Conservation (phyloP, 2,797 vertebrate genomes). For the Xyrichtys novacula region DNA sequence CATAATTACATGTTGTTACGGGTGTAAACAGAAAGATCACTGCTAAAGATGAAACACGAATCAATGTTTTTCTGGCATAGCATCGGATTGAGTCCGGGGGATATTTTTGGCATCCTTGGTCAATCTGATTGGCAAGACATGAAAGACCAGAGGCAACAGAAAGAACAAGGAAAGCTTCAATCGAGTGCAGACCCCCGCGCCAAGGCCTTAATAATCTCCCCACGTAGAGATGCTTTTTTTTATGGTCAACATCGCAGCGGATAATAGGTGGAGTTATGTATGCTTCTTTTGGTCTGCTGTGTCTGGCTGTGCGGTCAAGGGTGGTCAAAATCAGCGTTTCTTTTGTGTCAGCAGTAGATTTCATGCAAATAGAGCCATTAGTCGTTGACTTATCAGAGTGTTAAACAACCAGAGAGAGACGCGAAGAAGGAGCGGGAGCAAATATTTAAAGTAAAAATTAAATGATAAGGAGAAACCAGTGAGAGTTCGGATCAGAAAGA, state of each 20-base stretch:
- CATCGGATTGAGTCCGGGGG: constrained; percentile 31
- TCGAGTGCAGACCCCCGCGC: constrained; percentile 36
- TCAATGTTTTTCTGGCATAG: constrained; percentile 29
- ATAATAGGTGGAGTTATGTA: constrained; percentile 20
- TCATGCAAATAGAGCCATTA: constrained; percentile 34
- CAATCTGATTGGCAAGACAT: constrained; percentile 65
- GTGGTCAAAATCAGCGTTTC: constrained; percentile 10
- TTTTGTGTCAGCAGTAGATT: background rate
- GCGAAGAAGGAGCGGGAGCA: background rate
- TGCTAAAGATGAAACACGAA: constrained; percentile 44
- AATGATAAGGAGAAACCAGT: background rate
- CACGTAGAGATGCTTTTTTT: constrained; percentile 45
- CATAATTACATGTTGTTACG: constrained; percentile 12
- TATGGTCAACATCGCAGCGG: constrained; percentile 16
- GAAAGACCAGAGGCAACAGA: constrained; percentile 49
- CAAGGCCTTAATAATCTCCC: constrained; percentile 63
- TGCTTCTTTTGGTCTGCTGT: constrained; percentile 7
- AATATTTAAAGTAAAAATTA: background rate
- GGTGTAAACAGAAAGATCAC: constrained; percentile 11
- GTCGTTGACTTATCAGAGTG: background rate
- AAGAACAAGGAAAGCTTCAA: constrained; percentile 39
- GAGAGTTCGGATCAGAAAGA: background rate
- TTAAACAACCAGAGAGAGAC: constrained; percentile 1
- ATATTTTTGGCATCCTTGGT: constrained; percentile 56
- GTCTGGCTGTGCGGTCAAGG: background rate